Base-by-base conservation (phyloP, 2,797 vertebrate genomes). In the Botia almorhae region DNA sequence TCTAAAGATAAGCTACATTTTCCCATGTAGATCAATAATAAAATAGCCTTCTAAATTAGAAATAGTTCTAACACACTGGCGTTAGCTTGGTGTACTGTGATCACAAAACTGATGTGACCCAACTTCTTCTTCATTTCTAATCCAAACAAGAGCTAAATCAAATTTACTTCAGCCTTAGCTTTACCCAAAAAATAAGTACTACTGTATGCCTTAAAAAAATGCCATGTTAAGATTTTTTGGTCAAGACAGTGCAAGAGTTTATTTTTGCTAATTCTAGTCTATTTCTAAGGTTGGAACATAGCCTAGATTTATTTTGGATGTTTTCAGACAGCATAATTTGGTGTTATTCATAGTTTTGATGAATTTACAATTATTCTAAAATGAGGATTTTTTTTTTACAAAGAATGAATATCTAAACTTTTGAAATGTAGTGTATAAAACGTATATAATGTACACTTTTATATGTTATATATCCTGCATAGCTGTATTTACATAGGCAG, bases 91-190 rank as follows among this genome's bases (percentile, higher is more conserved):
- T 23, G n/a, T 74, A 33, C 19, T 73, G 43, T 4, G 14, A 51
- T 75, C 26, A 53, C 12, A 14, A 33, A 53, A 39, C n/a, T 39
- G 36, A 67, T 14, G 26, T 75, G 73, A 75, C 55, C 51, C 12
- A 29, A 69, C 39, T 46, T 69, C 8, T 46, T 36, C 17, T 63
- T 63, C n/a, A n/a, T n/a, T 13, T 70, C 12, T 70, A 70, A 58
- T 43, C 67, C 46, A 70, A 61, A 78, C 56, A 50, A 13, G 4
- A 69, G 13, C 26, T 71, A 51, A 63, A 53, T 53, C 26, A n/a
- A 46, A 61, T 39, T 51, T 53, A 48, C 19, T 19, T 71, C 16
- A 43, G 16, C 36, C 17, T 29, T 14, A 51, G 33, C 39, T 56
- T 69, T 29, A 19, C 19, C 2, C 11, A 39, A 56, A 14, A 60